A percentile compares a stretch with the other conserved stretches of the same genome.
phyloP scores from a whole-genome alignment of 1,140 invertebrate genomes.

The Euwallacea fornicatus region DNA sequence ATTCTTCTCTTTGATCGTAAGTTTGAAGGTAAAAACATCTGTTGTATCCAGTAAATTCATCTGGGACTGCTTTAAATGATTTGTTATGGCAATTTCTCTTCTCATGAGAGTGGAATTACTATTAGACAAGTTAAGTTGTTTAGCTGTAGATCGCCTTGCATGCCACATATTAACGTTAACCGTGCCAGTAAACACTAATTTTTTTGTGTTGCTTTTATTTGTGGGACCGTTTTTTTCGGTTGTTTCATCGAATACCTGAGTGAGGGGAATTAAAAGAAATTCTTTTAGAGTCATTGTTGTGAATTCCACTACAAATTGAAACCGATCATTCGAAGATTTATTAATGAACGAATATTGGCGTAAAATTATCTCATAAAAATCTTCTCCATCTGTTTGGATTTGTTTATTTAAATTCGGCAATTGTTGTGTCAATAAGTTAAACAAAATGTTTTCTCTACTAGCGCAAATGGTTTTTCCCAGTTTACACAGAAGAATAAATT shows the following conservation, averaged over 20 bases:
- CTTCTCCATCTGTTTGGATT: background rate
- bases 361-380: background rate
- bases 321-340: conserved; percentile 16
- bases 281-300: conserved; percentile 23
- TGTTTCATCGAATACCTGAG: conserved; percentile 7
- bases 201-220: too few relatives aligned
- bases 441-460: conserved; percentile 33
- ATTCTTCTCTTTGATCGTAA: conserved; percentile 22
- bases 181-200: conserved; percentile 34
- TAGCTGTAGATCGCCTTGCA: conserved; percentile 33
- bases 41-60: conserved; percentile 18
- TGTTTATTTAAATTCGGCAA: conserved; percentile 22
- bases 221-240: background rate
- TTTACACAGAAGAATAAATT: conserved; percentile 40
- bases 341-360: background rate
- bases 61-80: conserved; percentile 24
- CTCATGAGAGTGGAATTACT: conserved; percentile 16
- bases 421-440: conserved; percentile 39
- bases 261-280: conserved; percentile 18
- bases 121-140: conserved; percentile 24
- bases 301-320: conserved; percentile 27
- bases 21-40: conserved; percentile 35
- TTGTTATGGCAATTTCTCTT: conserved; percentile 33
- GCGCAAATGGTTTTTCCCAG: conserved; percentile 34
- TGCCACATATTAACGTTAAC: conserved; percentile 41